Evolutionary conservation across 53 echinoderm and acorn worm species (phyloP), one percentile per base, ranked within the genome.

Genomic region (Hippasteria phrygiana): DNA sequence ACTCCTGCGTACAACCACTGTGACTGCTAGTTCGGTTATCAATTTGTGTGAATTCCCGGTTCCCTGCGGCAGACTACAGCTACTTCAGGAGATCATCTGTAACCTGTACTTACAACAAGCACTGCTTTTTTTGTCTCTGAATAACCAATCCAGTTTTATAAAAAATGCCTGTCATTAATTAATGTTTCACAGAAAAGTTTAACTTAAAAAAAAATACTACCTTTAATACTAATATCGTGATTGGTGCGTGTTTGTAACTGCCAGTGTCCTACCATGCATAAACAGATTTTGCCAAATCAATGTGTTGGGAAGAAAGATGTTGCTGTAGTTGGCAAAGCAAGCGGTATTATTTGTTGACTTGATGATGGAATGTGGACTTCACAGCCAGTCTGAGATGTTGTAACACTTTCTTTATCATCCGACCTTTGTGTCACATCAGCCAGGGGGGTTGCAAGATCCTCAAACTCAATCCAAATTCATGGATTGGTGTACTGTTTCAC

Each of bases 161-260:
- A 66, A 47, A 81, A 81, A 71, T 34, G 85, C 85, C 71, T 85
- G 70, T 71, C 81, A 81, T 81, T 85, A 71, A 85, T 85, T 70
- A 3, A 37, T 47, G 35, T 26, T 50, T 75, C 69, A 85, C 43
- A 2, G 63, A 32, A 48, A 54, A 24, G 8, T 85, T 85, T 31
- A 80, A 65, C 81, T 33, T 38, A 5, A 43, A 26, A 32, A 81
- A 43, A 55, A 9, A 32, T 12, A 64, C 34, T 12, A 64, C 34
- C 32, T 26, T 56, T 62, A 37, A 51, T 81, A 81, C 81, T 81
- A 81, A 81, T 81, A 39, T 56, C 24, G 27, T 28, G 36, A 64
- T 62, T 62, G 65, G 81, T 65, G 81, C 31, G 64, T 59, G 62
- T 79, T 63, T 28, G 64, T 67, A 67, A 59, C 59, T 50, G 67